Percentiles rank a stretch among this genome's conserved stretches.
Conservation (phyloP, 2,797 vertebrate species). For the Mionectes olivaceus region DNA sequence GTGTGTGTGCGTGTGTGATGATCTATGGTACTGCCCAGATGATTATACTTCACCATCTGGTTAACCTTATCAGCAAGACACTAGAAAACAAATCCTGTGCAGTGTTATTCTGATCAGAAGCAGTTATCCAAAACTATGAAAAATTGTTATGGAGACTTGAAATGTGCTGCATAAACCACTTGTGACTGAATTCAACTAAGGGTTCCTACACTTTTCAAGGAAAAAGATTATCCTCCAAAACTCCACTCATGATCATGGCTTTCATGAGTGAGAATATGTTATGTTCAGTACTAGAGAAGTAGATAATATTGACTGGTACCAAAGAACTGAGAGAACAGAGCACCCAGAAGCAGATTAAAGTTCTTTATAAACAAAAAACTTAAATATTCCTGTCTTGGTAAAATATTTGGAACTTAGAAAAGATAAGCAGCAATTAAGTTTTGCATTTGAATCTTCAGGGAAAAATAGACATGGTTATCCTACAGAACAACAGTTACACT, state of each 20-base stretch:
- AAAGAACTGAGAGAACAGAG: background rate
- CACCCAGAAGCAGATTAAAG: background rate
- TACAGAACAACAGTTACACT: background rate
- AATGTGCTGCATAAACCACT: constrained; percentile 54
- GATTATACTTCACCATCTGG: constrained; percentile 64
- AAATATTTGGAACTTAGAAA: background rate
- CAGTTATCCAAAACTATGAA: constrained; percentile 65
- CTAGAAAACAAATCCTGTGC: constrained; percentile 68
- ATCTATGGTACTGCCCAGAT: constrained; percentile 59
- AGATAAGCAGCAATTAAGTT: background rate
- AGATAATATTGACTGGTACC: background rate
- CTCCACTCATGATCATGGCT: background rate
- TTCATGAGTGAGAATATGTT: background rate
- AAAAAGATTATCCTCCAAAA: constrained; percentile 4
- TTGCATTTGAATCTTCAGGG: background rate
- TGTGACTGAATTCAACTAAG: constrained; percentile 18
- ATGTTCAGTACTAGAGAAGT: background rate
- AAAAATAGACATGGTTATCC: background rate
- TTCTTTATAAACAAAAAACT: background rate
- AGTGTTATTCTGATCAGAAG: constrained; percentile 66
- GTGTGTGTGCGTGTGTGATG: background rate
- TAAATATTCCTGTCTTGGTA: background rate
- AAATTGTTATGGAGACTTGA: constrained; percentile 68
- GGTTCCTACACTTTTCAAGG: background rate
- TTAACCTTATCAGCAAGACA: constrained; percentile 77